Conservation (phyloP, 2,113 vertebrate species). For the Ariopsis seemanni region DNA sequence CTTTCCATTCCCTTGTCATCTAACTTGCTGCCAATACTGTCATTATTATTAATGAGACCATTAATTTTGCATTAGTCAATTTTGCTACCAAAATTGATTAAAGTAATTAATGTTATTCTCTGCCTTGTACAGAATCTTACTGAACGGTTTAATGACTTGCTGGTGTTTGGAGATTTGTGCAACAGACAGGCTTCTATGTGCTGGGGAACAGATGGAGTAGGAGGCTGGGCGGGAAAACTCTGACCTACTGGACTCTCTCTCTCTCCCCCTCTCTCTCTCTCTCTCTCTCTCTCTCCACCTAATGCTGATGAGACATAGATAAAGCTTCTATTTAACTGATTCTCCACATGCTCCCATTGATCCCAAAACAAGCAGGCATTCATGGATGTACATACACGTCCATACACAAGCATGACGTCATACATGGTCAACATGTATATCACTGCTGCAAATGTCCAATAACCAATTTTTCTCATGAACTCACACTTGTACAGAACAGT, state of each 20-base stretch:
- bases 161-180: conserved; percentile 4
- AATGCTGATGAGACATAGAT: conserved; percentile 7
- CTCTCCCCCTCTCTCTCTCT: neutral
- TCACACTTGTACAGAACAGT: neutral
- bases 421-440: neutral
- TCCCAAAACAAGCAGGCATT: conserved; percentile 12
- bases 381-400: neutral
- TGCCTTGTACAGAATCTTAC: neutral
- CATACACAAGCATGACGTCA: neutral
- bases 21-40: neutral
- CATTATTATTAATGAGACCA: neutral
- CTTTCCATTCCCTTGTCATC: neutral
- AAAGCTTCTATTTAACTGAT: neutral
- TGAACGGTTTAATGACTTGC: neutral
- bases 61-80: neutral
- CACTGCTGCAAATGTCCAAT: neutral
- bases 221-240: conserved; percentile 40
- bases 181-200: neutral
- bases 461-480: neutral
- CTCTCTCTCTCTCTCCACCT: no score
- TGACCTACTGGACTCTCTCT: conserved; percentile 31
- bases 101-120: neutral
- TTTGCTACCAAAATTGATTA: neutral
- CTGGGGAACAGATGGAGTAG: conserved; percentile 16
- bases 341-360: neutral